Base-by-base conservation (phyloP, 2,113 vertebrate genomes). In the Entosphenus tridentatus region DNA sequence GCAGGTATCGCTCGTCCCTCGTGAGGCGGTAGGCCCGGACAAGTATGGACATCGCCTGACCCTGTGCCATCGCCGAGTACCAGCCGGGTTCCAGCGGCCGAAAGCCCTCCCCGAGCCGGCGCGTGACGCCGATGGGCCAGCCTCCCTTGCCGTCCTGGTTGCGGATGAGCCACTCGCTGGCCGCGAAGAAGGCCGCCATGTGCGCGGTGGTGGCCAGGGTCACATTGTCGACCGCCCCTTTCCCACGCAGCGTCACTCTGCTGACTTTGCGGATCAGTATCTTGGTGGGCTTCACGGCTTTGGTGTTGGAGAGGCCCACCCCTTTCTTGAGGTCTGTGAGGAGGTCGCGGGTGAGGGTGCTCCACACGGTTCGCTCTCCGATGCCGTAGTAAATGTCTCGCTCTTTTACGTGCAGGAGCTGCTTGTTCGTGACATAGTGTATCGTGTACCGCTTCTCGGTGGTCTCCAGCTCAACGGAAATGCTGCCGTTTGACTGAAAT, bases 11-110 rank as follows among this genome's bases (percentile, higher is more conserved):
- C 12, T 82, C 83, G 65, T 95, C 87, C 76, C 84, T 89, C 2
- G 89, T 96, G 72, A 97, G 76, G 18, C 87, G 81, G 76, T 91
- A 95, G 1, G 92, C 91, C 69, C 92, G 76, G 72, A 98, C 89
- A 73, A 98, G 74, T 0, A 92, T 95, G 3, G 93, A 98, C 75
- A 98, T 96, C 75, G 89, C 93, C 76, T 98, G 93, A 12, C 93
- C 93, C 21, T 98, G 93, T 1, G 93, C 92, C 93, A 98, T 98
- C 74, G 92, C 92, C 0, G 93, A 98, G 79, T 98, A 98, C 93
- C 93, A 98, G 57, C 93, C 93, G 0, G 92, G 93, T 14, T 97
- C 93, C 76, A 98, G 72, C 8, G 93, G 79, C 14, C 76, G 84
- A 74, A 98, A 98, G 8, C 92, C 89, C 18, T 98, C 93, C 0